Conservation (phyloP, 2,888 invertebrate genomes). For the Crepidodera aurea region DNA sequence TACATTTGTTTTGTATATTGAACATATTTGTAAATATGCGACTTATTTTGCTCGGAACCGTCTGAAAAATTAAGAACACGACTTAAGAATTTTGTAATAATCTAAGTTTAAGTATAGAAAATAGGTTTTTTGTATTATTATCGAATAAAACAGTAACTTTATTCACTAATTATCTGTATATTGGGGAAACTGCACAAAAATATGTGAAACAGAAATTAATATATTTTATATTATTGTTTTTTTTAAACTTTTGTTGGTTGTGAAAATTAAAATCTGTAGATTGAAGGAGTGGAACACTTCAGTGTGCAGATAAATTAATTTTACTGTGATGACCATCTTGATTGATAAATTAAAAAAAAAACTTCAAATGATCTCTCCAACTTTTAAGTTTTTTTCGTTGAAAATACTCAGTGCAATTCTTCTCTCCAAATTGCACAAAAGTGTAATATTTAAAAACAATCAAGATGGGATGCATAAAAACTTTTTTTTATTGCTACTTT, state of each 20-base stretch:
- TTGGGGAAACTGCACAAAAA: conserved; percentile 57
- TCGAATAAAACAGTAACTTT: conserved; percentile 43
- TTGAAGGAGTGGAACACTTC: conserved; percentile 55
- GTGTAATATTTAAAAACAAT: conserved; percentile 26
- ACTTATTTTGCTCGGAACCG: conserved; percentile 37
- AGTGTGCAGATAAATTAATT: conserved; percentile 46
- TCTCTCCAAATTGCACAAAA: conserved; percentile 48
- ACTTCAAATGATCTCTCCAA: conserved; percentile 44
- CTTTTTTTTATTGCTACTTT: conserved; percentile 49
- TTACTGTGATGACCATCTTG: conserved; percentile 50
- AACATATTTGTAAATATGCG: conserved; percentile 43
- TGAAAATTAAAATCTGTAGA: conserved; percentile 49
- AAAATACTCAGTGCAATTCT: conserved; percentile 37
- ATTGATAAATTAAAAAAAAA: conserved; percentile 20
- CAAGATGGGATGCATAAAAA: conserved; percentile 46
- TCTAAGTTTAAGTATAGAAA: conserved; percentile 28
- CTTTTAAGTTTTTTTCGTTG: conserved; percentile 33
- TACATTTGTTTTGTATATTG: conserved; percentile 33
- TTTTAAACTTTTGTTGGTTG: conserved; percentile 56
- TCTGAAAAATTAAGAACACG: conserved; percentile 14
- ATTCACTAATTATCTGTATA: conserved; percentile 55
- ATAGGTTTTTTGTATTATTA: conserved; percentile 36
- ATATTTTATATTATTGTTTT: conserved; percentile 58
- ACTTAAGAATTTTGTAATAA: conserved; percentile 23
- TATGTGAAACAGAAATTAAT: conserved; percentile 41